Conservation (phyloP, 2,113 vertebrate species). For the Hydrolagus affinis region DNA sequence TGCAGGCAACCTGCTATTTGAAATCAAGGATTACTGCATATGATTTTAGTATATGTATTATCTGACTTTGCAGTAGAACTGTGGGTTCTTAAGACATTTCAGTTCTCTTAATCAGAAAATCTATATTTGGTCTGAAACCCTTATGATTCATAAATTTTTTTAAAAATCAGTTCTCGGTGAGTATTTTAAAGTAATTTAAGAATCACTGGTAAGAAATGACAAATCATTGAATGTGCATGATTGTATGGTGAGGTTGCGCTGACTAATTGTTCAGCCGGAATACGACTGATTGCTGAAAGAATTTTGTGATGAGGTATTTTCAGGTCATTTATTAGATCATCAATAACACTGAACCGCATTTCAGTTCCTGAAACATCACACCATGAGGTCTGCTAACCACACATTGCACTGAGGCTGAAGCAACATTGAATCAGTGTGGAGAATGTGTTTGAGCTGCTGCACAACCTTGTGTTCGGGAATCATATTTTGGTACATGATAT, state of each 20-base stretch:
- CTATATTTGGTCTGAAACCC: background rate
- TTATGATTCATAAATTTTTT: background rate
- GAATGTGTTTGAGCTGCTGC: background rate
- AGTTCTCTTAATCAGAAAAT: background rate
- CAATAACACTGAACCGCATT: background rate
- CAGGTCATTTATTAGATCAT: background rate
- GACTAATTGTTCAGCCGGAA: background rate
- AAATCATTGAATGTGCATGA: background rate
- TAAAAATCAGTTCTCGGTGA: background rate
- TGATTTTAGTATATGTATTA: background rate
- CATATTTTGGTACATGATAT: background rate
- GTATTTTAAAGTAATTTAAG: background rate
- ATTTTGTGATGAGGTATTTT: background rate
- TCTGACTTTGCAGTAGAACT: background rate
- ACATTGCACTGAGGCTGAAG: background rate
- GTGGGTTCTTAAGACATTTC: background rate
- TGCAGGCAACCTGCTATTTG: background rate
- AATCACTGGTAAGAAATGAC: background rate
- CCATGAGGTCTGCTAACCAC: background rate
- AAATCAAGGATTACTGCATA: background rate
- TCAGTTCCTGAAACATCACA: background rate
- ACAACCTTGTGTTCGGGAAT: background rate
- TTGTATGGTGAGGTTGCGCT: background rate
- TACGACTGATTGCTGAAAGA: background rate
- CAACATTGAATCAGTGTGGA: background rate